These are phyloP conservation scores for Mycetomoellerius zeteki DNA, from an alignment of 1,140 invertebrate species.

Conservation along the genomic window DNA sequence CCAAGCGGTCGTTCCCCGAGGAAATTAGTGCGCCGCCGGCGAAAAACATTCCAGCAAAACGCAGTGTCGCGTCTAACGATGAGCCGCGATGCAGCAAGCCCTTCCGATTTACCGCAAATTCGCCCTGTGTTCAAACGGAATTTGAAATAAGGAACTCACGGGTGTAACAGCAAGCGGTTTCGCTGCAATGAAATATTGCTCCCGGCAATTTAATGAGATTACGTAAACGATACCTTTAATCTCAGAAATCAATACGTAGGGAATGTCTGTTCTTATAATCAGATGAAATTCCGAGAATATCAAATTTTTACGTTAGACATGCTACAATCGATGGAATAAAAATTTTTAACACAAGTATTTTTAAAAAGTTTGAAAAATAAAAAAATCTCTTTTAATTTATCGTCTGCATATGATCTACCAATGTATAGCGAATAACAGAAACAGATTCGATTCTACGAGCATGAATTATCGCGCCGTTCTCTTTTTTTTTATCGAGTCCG, in stretches of 20 bases:
- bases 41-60: conserved; percentile 58
- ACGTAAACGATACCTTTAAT: conserved; percentile 21
- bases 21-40: conserved; percentile 44
- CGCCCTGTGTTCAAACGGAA: conserved; percentile 34
- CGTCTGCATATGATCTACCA: neutral
- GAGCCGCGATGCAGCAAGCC: conserved; percentile 5
- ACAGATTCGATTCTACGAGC: neutral
- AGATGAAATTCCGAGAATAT: neutral
- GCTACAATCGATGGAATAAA: neutral
- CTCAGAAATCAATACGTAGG: neutral
- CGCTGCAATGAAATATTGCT: conserved; percentile 8
- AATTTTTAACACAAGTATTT: neutral
- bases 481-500: neutral
- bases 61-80: conserved; percentile 56
- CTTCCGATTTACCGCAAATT: conserved; percentile 57
- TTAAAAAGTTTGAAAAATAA: neutral
- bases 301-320: neutral
- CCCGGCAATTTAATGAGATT: conserved; percentile 6
- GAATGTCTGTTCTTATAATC: neutral
- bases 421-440: neutral
- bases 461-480: neutral
- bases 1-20: conserved; percentile 54
- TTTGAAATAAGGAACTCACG: conserved; percentile 46
- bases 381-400: neutral
- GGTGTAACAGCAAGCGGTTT: conserved; percentile 7